These are phyloP conservation scores for Muricea muricata DNA, from an alignment of 92 coral and sea anemone species.

Conservation along the genomic window DNA sequence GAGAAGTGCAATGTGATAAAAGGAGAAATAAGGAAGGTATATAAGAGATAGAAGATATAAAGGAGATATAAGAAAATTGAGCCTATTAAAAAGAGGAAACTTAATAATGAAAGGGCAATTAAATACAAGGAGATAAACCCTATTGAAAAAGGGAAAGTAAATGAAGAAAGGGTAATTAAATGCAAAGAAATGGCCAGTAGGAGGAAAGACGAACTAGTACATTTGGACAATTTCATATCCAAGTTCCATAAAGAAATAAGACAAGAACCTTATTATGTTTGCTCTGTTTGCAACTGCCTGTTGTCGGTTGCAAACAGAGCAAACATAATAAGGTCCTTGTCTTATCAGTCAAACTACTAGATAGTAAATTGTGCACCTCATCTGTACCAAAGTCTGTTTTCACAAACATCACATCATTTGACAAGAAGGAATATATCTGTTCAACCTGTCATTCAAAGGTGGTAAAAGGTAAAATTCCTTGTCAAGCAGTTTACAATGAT, in stretches of 20 bases:
- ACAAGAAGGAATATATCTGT: conserved; percentile 60
- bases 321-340: too few species aligned
- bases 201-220: too few species aligned
- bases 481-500: conserved; percentile 74
- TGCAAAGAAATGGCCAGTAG: too few species aligned
- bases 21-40: too few species aligned
- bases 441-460: conserved; percentile 73
- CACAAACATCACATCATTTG: conserved; percentile 20
- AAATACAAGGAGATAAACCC: not conserved
- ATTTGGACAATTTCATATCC: not conserved
- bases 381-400: conserved; percentile 38
- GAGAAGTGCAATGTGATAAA: too few species aligned
- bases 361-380: conserved; percentile 43
- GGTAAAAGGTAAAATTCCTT: conserved; percentile 60
- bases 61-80: conserved; percentile 10
- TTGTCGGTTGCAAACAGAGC: too few species aligned
- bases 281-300: conserved; percentile 64
- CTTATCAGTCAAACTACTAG: conserved; percentile 44
- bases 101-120: not conserved
- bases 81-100: not conserved
- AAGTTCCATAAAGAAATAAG: not conserved
- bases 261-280: conserved; percentile 34
- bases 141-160: not conserved
- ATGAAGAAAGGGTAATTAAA: not conserved
- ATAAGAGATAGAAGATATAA: too few species aligned